A percentile compares a stretch with the other conserved stretches of the same genome.
These are phyloP conservation scores for Zosterops pallidus DNA, from an alignment of 2,113 vertebrate genomes.

Conservation along the genomic window DNA sequence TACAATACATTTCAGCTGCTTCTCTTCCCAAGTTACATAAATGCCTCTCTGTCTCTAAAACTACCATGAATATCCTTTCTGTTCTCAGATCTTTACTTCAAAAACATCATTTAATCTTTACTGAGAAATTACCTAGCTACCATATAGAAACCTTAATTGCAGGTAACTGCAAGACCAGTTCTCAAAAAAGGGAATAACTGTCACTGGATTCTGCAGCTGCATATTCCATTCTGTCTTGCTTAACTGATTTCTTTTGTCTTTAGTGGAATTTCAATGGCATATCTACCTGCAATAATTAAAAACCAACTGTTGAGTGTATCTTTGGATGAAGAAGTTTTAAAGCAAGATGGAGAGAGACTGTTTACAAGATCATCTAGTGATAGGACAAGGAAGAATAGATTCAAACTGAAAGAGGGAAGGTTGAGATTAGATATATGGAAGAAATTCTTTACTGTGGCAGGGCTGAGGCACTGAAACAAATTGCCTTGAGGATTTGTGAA, in stretches of 20 bases:
- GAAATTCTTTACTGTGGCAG: background rate
- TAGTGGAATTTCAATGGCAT: background rate
- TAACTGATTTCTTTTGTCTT: background rate
- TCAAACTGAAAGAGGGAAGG: background rate
- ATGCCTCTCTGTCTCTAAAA: background rate
- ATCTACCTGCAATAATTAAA: background rate
- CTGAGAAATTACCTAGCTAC: background rate
- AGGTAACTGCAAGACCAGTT: background rate
- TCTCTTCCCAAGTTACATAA: background rate
- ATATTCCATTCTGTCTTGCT: background rate
- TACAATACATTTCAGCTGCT: background rate
- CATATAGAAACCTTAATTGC: background rate
- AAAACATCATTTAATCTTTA: background rate
- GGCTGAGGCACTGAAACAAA: background rate
- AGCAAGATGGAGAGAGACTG: background rate
- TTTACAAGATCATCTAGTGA: background rate
- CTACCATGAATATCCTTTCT: background rate
- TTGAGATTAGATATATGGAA: background rate
- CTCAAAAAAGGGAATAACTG: background rate
- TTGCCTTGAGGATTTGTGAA: background rate
- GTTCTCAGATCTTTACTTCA: background rate
- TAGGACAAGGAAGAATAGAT: background rate
- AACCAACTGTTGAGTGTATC: background rate
- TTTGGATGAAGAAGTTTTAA: background rate
- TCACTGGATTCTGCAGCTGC: background rate